Percentiles rank a stretch among this genome's conserved stretches.
Evolutionary conservation across 2,888 invertebrate species (phyloP).

Genomic region (Celastrina argiolus): DNA sequence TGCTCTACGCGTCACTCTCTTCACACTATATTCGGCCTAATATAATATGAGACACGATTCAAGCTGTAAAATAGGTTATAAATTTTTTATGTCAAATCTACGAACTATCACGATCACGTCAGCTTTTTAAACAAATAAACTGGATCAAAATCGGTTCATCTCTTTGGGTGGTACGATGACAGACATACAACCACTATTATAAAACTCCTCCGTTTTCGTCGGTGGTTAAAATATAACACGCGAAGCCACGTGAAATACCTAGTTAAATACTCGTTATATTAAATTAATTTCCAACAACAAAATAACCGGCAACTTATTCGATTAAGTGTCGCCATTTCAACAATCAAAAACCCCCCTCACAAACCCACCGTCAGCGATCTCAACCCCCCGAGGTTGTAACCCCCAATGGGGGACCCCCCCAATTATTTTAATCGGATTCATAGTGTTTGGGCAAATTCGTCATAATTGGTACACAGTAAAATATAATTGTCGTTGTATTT

Average conservation of each 20-base stretch:
- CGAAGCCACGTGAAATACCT: not conserved
- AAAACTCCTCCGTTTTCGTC: too few species aligned
- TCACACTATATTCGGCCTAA: too few species aligned
- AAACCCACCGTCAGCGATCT: not conserved
- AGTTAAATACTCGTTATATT: not conserved
- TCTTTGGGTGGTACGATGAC: too few species aligned
- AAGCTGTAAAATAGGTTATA: too few species aligned
- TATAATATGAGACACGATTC: too few species aligned
- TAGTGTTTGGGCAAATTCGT: constrained; percentile 21
- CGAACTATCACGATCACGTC: too few species aligned
- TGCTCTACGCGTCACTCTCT: too few species aligned
- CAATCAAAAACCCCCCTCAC: constrained; percentile 1
- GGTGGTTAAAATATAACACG: too few species aligned
- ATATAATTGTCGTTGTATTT: constrained; percentile 21
- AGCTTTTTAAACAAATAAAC: too few species aligned
- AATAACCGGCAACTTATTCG: not conserved
- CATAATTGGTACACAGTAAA: constrained; percentile 29
- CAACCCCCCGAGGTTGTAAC: not conserved
- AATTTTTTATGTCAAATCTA: too few species aligned
- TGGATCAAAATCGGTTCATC: too few species aligned
- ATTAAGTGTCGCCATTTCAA: constrained; percentile 6
- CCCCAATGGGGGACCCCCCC: not conserved
- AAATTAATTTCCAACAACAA: not conserved
- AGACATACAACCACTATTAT: too few species aligned
- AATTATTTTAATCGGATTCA: constrained; percentile 27